phyloP scores from a whole-genome alignment of 2,113 vertebrate genomes.

The Chrysemys picta region DNA sequence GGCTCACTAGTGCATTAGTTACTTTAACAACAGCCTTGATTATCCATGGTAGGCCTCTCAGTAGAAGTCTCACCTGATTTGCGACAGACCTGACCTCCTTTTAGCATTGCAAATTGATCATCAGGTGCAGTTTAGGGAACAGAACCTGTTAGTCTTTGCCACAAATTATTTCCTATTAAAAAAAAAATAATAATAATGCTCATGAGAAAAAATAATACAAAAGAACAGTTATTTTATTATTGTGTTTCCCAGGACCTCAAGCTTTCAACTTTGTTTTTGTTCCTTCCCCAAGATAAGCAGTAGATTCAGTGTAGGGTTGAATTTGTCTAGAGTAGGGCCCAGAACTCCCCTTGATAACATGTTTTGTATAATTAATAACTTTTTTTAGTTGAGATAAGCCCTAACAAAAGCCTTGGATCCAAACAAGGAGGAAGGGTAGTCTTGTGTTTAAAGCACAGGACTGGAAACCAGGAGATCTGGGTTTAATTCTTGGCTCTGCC shows the following conservation, averaged over 20 bases:
- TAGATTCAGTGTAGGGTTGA: neutral
- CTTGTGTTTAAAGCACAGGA: neutral
- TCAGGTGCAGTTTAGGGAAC: neutral
- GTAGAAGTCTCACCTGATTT: accelerated
- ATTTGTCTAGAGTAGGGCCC: neutral
- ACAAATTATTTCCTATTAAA: neutral
- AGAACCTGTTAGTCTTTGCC: neutral
- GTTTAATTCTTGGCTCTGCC: too few species aligned
- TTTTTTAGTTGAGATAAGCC: neutral
- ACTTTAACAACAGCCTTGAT: neutral
- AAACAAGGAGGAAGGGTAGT: neutral
- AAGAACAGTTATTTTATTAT: neutral
- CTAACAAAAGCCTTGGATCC: neutral
- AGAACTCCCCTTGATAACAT: too few species aligned
- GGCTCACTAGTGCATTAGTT: neutral
- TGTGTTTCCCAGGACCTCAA: constrained; percentile 14
- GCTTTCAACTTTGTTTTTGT: neutral
- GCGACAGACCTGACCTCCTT: neutral
- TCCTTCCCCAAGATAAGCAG: neutral
- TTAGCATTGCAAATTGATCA: neutral
- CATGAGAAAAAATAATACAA: neutral
- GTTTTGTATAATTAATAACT: too few species aligned
- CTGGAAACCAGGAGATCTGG: too few species aligned
- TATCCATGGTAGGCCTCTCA: neutral
- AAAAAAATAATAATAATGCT: neutral